Evolutionary conservation across 2,797 vertebrate genomes (phyloP).

Genomic region (Pitangus sulphuratus): DNA sequence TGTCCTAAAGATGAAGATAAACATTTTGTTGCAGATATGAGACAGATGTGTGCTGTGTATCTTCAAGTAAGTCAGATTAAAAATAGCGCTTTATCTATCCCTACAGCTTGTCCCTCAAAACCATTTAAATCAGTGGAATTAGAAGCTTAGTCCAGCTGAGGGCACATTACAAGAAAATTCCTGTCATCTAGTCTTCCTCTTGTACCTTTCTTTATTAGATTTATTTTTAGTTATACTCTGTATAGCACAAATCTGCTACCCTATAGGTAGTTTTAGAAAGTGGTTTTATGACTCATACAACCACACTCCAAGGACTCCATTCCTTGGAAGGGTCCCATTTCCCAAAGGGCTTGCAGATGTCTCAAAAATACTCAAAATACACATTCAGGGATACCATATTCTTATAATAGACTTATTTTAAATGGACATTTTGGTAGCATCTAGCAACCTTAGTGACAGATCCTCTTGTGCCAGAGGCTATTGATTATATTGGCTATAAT

Average conservation of each 20-base stretch:
- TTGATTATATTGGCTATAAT: background rate
- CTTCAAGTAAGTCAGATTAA: slow-evolving; percentile 36
- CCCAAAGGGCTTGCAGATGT: background rate
- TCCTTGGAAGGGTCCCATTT: background rate
- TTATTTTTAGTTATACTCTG: background rate
- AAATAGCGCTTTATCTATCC: background rate
- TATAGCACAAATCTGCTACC: background rate
- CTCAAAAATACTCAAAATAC: background rate
- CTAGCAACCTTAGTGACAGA: background rate
- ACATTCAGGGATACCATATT: background rate
- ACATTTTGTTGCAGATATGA: background rate
- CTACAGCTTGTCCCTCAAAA: slow-evolving; percentile 10
- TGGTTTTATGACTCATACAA: background rate
- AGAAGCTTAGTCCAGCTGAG: slow-evolving; percentile 19
- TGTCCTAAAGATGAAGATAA: background rate
- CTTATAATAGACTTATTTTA: background rate
- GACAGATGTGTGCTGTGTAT: slow-evolving; percentile 19
- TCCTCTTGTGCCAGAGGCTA: background rate
- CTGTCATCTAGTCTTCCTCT: background rate
- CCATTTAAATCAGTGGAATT: slow-evolving; percentile 21
- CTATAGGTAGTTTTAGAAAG: background rate
- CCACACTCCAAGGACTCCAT: background rate
- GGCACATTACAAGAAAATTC: background rate
- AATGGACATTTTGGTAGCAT: background rate
- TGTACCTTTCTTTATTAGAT: background rate